Percentiles rank a stretch among this genome's conserved stretches.
phyloP scores from a whole-genome alignment of 2,888 invertebrate species.

The Dolichomitus sp. region DNA sequence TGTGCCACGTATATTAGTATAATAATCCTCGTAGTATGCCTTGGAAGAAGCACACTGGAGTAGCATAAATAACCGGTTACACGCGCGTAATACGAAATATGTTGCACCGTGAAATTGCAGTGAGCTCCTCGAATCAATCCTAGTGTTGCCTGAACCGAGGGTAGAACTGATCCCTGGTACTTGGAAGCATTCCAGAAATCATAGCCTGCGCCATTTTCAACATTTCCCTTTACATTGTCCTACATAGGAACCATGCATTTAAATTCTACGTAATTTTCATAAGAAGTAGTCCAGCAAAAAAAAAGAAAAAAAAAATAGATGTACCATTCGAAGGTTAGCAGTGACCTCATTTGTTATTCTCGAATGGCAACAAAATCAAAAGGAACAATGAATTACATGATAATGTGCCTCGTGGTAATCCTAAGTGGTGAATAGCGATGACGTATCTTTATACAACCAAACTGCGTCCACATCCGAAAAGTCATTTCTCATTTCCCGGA shows the following conservation, averaged over 20 bases:
- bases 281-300: neutral
- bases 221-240: neutral
- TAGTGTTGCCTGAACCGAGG: neutral
- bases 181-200: neutral
- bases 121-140: constrained; percentile 50
- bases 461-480: neutral
- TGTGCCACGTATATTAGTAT: constrained; percentile 42
- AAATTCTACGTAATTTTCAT: neutral
- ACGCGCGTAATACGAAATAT: constrained; percentile 13
- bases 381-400: neutral
- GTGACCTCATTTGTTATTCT: neutral
- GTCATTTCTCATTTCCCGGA: neutral
- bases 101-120: constrained; percentile 48
- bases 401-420: neutral
- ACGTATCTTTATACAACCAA: neutral
- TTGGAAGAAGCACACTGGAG: constrained; percentile 26
- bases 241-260: neutral
- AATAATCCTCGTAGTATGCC: constrained; percentile 47
- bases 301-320: neutral
- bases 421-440: neutral
- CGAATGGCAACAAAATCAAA: neutral
- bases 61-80: constrained; percentile 22
- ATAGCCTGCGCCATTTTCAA: neutral
- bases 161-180: neutral
- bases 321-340: neutral